Percentiles rank a stretch among this genome's conserved stretches.
Evolutionary conservation across 2,113 vertebrate genomes (phyloP).

Genomic region (Myrmophylax atrothorax): DNA sequence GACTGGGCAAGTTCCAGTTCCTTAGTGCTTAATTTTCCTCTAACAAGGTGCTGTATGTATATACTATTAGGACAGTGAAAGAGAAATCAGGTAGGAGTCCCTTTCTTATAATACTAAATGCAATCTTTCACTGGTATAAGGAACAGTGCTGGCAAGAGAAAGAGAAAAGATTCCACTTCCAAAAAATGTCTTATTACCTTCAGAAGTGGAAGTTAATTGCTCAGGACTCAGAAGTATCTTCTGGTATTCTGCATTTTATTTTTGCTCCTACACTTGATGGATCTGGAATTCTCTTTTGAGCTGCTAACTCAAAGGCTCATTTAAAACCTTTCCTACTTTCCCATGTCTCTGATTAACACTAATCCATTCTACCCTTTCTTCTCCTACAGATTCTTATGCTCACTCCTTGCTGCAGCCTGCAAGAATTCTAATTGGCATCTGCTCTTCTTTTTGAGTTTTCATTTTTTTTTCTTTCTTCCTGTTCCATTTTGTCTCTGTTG

Average conservation of each 20-base stretch:
- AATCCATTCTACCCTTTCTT: conserved; percentile 43
- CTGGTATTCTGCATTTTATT: background rate
- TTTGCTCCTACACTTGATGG: background rate
- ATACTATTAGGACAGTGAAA: background rate
- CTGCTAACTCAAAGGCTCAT: conserved; percentile 39
- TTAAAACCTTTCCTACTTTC: conserved; percentile 47
- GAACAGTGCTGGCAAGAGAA: background rate
- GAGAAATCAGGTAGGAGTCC: background rate
- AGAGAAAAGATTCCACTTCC: background rate
- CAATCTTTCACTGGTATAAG: background rate
- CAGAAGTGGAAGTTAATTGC: conserved; percentile 39
- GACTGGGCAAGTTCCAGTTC: background rate
- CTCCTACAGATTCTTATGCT: conserved; percentile 1
- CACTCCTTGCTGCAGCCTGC: background rate
- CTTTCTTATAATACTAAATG: background rate
- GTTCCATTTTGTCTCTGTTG: conserved; percentile 41
- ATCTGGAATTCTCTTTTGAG: conserved; percentile 31
- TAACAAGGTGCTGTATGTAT: background rate
- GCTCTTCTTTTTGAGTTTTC: conserved; percentile 37
- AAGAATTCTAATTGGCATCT: conserved; percentile 58
- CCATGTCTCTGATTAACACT: conserved; percentile 44
- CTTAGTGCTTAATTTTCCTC: background rate
- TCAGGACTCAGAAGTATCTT: background rate
- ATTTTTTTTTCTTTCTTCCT: conserved; percentile 35
- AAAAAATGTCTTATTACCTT: background rate